Conservation (phyloP, 2,888 invertebrate species). For the Hemithea aestivaria region DNA sequence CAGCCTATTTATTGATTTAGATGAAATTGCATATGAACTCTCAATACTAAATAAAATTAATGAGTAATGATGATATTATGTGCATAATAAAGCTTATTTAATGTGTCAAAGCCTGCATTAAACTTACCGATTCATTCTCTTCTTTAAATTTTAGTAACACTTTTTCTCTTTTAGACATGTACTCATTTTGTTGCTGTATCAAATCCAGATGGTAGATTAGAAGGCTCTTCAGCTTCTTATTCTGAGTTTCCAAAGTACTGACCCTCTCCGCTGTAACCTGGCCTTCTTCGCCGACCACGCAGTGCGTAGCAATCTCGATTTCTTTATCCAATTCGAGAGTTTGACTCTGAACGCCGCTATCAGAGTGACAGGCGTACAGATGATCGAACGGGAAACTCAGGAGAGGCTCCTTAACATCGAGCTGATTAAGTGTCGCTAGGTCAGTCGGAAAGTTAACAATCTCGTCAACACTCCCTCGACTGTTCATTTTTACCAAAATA, state of each 20-base stretch:
- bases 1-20: no score
- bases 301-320: constrained; percentile 57
- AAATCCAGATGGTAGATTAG: constrained; percentile 90
- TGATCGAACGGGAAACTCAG: constrained; percentile 84
- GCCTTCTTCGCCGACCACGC: constrained; percentile 49
- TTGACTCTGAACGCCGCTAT: constrained; percentile 50
- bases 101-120: not conserved
- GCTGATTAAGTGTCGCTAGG: constrained; percentile 57
- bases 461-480: constrained; percentile 70
- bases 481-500: constrained; percentile 62
- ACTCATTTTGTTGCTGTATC: constrained; percentile 94
- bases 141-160: constrained; percentile 83
- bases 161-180: constrained; percentile 88
- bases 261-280: constrained; percentile 52
- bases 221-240: constrained; percentile 87
- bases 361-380: constrained; percentile 83
- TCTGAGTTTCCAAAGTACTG: constrained; percentile 72
- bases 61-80: no score
- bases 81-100: no score
- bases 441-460: constrained; percentile 71
- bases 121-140: constrained; percentile 88
- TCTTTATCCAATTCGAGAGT: constrained; percentile 59
- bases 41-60: no score
- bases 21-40: no score
- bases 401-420: constrained; percentile 75